phyloP scores from a whole-genome alignment of 2,888 invertebrate genomes.

The Melipona bicolor region DNA sequence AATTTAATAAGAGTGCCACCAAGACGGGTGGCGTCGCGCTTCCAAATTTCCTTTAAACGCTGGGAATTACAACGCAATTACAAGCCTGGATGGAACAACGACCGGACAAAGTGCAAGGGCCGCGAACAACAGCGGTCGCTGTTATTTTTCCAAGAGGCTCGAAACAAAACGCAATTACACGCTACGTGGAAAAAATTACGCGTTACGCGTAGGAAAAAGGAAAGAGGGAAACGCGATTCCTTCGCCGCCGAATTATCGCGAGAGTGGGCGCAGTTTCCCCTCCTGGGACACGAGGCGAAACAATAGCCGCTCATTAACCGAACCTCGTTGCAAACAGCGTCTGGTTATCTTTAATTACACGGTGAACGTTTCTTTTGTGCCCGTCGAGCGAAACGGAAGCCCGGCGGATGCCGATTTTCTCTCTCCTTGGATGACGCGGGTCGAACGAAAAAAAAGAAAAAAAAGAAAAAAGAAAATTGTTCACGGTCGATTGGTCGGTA shows the following conservation, averaged over 20 bases:
- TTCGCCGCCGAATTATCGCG: not conserved
- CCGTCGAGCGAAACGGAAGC: not conserved
- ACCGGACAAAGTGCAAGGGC: not conserved
- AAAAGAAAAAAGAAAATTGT: constrained; percentile 7
- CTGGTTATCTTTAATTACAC: constrained; percentile 44
- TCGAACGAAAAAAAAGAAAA: constrained; percentile 23
- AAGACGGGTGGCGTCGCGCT: too few relatives aligned
- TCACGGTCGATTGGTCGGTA: constrained; percentile 63
- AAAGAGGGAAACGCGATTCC: not conserved
- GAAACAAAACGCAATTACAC: not conserved
- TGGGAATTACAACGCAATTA: not conserved
- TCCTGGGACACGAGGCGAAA: not conserved
- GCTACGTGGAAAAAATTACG: not conserved
- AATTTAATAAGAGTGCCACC: too few relatives aligned
- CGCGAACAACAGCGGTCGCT: not conserved
- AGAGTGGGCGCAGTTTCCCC: constrained; percentile 6
- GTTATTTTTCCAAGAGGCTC: not conserved
- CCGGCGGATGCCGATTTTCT: constrained; percentile 26
- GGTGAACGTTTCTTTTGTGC: constrained; percentile 3
- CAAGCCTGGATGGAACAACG: not conserved
- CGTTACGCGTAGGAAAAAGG: not conserved
- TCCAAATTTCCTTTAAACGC: too few relatives aligned
- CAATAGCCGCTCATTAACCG: constrained; percentile 35
- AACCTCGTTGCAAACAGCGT: constrained; percentile 26
- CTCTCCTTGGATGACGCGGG: constrained; percentile 43